Conservation (phyloP, 2,888 invertebrate genomes). For the Orchesella flavescens region DNA sequence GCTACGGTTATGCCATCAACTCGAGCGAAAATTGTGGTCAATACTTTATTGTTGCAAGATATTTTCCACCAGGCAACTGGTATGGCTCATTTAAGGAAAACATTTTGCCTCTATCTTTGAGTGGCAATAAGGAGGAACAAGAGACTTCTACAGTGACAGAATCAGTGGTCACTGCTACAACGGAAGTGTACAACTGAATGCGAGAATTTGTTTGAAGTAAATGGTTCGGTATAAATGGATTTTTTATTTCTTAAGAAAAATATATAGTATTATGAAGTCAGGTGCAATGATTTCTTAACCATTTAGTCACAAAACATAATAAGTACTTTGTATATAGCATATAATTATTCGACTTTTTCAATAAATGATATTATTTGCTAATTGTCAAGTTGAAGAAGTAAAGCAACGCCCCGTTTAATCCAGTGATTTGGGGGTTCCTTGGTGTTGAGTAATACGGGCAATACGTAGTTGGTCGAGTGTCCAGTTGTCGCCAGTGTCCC, state of each 20-base stretch:
- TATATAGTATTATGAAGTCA: too few species aligned
- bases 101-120: slow-evolving; percentile 18
- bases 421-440: slow-evolving; percentile 82
- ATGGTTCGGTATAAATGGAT: too few species aligned
- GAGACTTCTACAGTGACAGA: neutral
- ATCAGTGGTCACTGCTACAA: too few species aligned
- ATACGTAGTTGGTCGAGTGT: slow-evolving; percentile 88
- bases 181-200: too few species aligned
- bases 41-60: slow-evolving; percentile 50
- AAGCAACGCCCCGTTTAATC: slow-evolving; percentile 86
- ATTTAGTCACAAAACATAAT: too few species aligned
- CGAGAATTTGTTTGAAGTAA: too few species aligned
- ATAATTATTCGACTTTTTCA: too few species aligned
- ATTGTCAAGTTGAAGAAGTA: slow-evolving; percentile 85
- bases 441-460: slow-evolving; percentile 81
- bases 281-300: too few species aligned
- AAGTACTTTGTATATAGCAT: too few species aligned
- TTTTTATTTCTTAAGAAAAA: too few species aligned
- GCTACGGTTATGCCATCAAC: slow-evolving; percentile 48
- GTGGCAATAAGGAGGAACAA: neutral
- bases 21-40: slow-evolving; percentile 21
- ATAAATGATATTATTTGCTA: slow-evolving; percentile 72
- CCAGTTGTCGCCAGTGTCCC: slow-evolving; percentile 87
- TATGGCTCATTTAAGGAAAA: slow-evolving; percentile 36
- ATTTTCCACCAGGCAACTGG: slow-evolving; percentile 53